Evolutionary conservation across 2,888 invertebrate species (phyloP).

Genomic region (Timandra comae): DNA sequence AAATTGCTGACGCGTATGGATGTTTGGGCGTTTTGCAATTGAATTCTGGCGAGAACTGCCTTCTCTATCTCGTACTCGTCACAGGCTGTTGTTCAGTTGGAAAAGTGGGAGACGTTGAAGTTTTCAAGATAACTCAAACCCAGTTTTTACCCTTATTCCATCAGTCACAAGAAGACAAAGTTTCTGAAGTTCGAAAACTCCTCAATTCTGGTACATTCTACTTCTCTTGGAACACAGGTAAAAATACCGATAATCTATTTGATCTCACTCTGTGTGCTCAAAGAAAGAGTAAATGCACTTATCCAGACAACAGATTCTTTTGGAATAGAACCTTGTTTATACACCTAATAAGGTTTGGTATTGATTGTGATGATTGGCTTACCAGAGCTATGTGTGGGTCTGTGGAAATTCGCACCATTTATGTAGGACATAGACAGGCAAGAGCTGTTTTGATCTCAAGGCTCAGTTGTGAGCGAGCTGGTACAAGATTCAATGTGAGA

Average conservation of each 20-base stretch:
- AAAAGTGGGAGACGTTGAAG: conserved; percentile 95
- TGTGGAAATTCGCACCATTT: conserved; percentile 98
- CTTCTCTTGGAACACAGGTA: conserved; percentile 87
- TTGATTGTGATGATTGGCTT: conserved; percentile 94
- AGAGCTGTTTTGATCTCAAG: conserved; percentile 96
- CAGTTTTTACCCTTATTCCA: conserved; percentile 92
- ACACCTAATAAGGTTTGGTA: conserved; percentile 92
- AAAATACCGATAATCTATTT: conserved; percentile 74
- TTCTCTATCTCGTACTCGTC: conserved; percentile 93
- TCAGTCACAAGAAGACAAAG: conserved; percentile 79
- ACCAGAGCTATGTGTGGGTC: conserved; percentile 98
- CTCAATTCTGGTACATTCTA: conserved; percentile 99
- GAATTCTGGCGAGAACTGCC: conserved; percentile 88
- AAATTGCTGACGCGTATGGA: conserved; percentile 96
- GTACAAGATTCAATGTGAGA: conserved; percentile 97
- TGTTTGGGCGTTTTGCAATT: conserved; percentile 95
- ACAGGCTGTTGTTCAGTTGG: conserved; percentile 98
- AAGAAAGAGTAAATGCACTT: conserved; percentile 85
- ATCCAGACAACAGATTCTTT: conserved; percentile 96
- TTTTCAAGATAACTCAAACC: conserved; percentile 95
- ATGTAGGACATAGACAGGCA: conserved; percentile 96
- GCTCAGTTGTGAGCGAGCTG: conserved; percentile 97
- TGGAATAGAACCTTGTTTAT: conserved; percentile 98
- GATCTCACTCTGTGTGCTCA: conserved; percentile 97
- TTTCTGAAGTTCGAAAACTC: conserved; percentile 85